These are phyloP conservation scores for Antennarius striatus DNA, from an alignment of 2,113 vertebrate genomes.

Conservation along the genomic window DNA sequence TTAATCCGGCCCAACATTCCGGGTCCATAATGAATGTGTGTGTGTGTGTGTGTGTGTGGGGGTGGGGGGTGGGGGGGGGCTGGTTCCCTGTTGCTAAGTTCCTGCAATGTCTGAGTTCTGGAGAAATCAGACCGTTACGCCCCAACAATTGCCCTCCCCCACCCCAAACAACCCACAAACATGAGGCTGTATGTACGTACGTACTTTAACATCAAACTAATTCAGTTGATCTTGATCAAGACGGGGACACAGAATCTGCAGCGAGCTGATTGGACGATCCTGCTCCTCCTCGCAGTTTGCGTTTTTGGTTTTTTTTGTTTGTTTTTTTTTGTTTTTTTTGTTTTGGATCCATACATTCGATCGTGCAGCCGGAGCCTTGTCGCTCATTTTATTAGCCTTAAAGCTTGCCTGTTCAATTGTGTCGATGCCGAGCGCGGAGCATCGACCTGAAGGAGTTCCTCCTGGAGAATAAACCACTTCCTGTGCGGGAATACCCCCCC, in stretches of 20 bases:
- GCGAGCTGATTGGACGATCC: slow-evolving; percentile 53
- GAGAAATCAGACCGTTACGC: slow-evolving; percentile 69
- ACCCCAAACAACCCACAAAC: slow-evolving; percentile 9
- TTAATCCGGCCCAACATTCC: slow-evolving; percentile 79
- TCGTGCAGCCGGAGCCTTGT: slow-evolving; percentile 71
- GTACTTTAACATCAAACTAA: too few species aligned
- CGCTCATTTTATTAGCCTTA: slow-evolving; percentile 79
- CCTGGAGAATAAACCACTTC: slow-evolving; percentile 30
- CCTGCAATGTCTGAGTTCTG: slow-evolving; percentile 73
- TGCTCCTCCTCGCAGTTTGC: slow-evolving; percentile 50
- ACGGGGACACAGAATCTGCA: slow-evolving; percentile 10
- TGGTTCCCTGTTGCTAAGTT: slow-evolving; percentile 78
- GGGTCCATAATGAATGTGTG: slow-evolving; percentile 78
- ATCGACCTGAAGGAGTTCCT: slow-evolving; percentile 73
- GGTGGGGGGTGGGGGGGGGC: slow-evolving; percentile 68
- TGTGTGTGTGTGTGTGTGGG: slow-evolving; percentile 16
- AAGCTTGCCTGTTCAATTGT: slow-evolving; percentile 75
- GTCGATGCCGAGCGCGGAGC: slow-evolving; percentile 72
- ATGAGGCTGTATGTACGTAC: slow-evolving; percentile 7
- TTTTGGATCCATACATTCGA: slow-evolving; percentile 78
- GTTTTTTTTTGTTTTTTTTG: slow-evolving; percentile 53
- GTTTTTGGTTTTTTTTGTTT: slow-evolving; percentile 49
- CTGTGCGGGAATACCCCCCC: slow-evolving; percentile 40
- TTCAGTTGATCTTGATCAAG: too few species aligned
- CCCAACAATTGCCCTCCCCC: slow-evolving; percentile 49